Evolutionary conservation across 1,140 invertebrate genomes (phyloP), one percentile per base, ranked within the genome.

Genomic region (Neodiprion fabricii): DNA sequence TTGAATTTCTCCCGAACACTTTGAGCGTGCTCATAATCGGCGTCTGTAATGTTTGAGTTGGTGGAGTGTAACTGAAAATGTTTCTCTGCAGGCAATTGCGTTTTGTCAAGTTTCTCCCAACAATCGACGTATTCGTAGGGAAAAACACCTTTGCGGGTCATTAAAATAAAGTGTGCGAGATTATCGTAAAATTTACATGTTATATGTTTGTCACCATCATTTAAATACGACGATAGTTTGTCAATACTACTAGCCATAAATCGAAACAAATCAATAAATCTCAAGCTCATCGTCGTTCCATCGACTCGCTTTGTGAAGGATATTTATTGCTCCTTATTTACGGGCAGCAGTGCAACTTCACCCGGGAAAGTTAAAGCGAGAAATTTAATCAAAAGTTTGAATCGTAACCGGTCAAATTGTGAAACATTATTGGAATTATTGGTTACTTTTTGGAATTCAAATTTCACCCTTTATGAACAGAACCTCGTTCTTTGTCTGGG

Each of bases 51-150:
- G 17, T 21, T 21, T 21, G 17, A 21, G 0, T 21, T 21, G 17
- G 17, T 21, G 17, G 17, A 21, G 17, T 21, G 17, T 21, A 0
- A 21, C 17, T 80, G 86, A 81, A 89, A 89, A n/a, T 77, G 8
- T 68, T 83, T 72, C 77, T 82, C 82, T 14, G 74, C 1, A 28
- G 86, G 88, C 23, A 89, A 73, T 9, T 77, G 67, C 7, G 75
- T 78, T 14, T 81, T 75, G 12, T 85, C 74, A 48, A 87, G 78
- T 71, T 73, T 80, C 11, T 84, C 74, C 69, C 47, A 79, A 71
- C 53, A 74, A 53, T 79, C 78, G 28, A 85, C 74, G 71, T 81
- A 85, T 70, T 86, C 83, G 75, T 87, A 88, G 17, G 80, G 81
- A 72, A 82, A 81, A 65, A 82, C 71, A 73, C 77, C 75, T 70